A percentile compares a stretch with the other conserved stretches of the same genome.
Evolutionary conservation across 2,888 invertebrate species (phyloP).

Genomic region (Himalopsyche anomala): DNA sequence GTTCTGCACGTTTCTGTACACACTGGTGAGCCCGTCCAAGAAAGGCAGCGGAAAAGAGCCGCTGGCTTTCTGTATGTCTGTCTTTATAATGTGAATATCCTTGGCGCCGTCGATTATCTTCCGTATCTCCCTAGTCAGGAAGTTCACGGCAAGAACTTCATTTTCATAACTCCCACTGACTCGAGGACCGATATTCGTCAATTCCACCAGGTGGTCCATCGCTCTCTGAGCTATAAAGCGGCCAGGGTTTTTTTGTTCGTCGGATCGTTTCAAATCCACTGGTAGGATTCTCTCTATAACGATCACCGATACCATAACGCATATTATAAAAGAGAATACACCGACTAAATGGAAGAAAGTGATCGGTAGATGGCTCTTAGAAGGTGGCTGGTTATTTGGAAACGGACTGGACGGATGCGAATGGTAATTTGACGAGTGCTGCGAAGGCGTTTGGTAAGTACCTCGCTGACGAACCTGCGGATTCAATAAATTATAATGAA

Average conservation of each 20-base stretch:
- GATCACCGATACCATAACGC: conserved; percentile 76
- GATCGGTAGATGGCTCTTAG: conserved; percentile 66
- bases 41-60: conserved; percentile 88
- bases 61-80: conserved; percentile 82
- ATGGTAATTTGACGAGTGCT: conserved; percentile 26
- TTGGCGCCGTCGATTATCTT: conserved; percentile 75
- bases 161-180: conserved; percentile 86
- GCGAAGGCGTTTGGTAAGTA: conserved; percentile 42
- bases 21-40: conserved; percentile 87
- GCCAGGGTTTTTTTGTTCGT: conserved; percentile 70
- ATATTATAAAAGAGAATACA: conserved; percentile 75
- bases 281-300: conserved; percentile 80
- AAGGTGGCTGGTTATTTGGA: conserved; percentile 11
- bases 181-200: conserved; percentile 80
- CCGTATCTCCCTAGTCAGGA: conserved; percentile 77
- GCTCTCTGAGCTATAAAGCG: conserved; percentile 82
- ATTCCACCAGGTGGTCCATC: conserved; percentile 79
- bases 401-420: conserved; percentile 7
- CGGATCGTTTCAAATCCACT: conserved; percentile 72
- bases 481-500: background rate
- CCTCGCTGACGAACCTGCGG: conserved; percentile 53
- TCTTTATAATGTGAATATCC: conserved; percentile 77
- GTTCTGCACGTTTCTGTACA: conserved; percentile 89
- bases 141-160: conserved; percentile 83
- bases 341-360: conserved; percentile 67